Percentiles rank a stretch among this genome's conserved stretches.
Evolutionary conservation across 1,140 invertebrate species (phyloP).

Genomic region (Chlorops oryzae): DNA sequence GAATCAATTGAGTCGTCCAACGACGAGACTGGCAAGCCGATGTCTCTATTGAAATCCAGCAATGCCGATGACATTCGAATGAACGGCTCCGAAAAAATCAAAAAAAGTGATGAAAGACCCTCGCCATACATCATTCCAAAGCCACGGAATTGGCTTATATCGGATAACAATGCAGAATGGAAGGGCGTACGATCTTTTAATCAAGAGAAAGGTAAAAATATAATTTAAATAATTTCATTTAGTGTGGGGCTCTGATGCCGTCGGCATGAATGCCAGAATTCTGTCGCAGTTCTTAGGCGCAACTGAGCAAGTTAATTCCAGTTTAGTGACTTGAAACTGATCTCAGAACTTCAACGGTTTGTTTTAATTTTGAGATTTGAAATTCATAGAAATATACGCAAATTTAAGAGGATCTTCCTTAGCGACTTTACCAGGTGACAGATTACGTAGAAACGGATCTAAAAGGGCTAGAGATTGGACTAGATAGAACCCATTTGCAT

Average conservation of each 20-base stretch:
- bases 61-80: slow-evolving; percentile 4
- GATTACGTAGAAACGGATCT: no score
- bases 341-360: background rate
- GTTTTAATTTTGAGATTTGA: no score
- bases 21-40: slow-evolving; percentile 6
- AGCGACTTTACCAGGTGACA: no score
- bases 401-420: no score
- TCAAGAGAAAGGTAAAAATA: no score
- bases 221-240: background rate
- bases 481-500: no score
- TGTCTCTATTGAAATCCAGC: slow-evolving; percentile 18
- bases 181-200: no score
- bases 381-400: no score
- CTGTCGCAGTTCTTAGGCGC: background rate
- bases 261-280: background rate
- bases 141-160: slow-evolving; percentile 33
- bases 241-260: background rate
- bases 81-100: background rate
- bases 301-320: background rate
- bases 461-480: no score
- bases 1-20: slow-evolving; percentile 5
- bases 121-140: slow-evolving; percentile 5
- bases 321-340: background rate
- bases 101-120: slow-evolving; percentile 12
- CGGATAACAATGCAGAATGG: slow-evolving; percentile 12